Conservation (phyloP, 2,113 vertebrate genomes). For the Aptenodytes forsteri region DNA sequence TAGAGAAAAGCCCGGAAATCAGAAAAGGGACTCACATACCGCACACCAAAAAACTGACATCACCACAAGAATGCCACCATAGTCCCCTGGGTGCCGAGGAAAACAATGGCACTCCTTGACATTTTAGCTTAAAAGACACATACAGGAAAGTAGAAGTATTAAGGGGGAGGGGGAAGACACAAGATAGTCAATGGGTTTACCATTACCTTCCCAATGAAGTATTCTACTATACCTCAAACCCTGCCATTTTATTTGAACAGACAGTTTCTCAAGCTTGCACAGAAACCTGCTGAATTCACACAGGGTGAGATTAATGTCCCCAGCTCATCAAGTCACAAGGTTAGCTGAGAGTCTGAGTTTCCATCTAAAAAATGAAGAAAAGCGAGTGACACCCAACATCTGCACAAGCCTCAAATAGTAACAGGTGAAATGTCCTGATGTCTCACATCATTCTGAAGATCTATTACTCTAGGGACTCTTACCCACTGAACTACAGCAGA, state of each 20-base stretch:
- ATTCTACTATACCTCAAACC: background rate
- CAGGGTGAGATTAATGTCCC: background rate
- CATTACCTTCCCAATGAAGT: background rate
- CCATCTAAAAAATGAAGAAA: background rate
- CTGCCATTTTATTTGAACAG: background rate
- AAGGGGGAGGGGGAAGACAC: background rate
- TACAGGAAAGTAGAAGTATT: background rate
- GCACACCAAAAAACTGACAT: background rate
- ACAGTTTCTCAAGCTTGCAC: background rate
- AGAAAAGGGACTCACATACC: background rate
- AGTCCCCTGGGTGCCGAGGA: background rate
- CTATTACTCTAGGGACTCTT: background rate
- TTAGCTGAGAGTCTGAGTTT: background rate
- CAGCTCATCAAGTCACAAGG: background rate
- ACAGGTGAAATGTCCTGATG: background rate
- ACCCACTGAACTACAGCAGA: background rate
- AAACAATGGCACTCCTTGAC: background rate
- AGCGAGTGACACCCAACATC: background rate
- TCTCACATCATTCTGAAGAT: background rate
- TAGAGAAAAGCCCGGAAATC: background rate
- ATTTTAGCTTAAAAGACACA: background rate
- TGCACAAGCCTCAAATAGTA: background rate
- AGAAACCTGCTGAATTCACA: background rate
- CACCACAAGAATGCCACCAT: background rate
- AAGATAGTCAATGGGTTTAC: background rate